phyloP scores from a whole-genome alignment of 2,888 invertebrate genomes.

The Venusia cambrica region DNA sequence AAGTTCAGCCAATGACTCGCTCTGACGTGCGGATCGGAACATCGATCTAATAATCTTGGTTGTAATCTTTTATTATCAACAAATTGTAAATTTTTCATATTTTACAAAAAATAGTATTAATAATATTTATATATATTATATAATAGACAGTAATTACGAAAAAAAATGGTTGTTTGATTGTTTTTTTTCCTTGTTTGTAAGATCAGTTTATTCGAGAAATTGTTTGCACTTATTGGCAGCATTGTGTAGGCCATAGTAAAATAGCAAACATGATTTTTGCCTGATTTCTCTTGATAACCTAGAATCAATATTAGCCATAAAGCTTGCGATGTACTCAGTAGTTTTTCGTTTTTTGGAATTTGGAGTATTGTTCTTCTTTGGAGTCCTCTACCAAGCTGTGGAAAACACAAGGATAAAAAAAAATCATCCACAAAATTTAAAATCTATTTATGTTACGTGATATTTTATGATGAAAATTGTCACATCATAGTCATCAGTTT shows the following conservation, averaged over 20 bases:
- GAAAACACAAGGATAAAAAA: too few relatives aligned
- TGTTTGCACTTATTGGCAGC: slow-evolving; percentile 13
- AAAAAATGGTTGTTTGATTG: not conserved
- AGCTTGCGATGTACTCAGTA: slow-evolving; percentile 30
- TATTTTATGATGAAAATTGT: too few relatives aligned
- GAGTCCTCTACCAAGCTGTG: too few relatives aligned
- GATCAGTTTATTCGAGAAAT: slow-evolving; percentile 9
- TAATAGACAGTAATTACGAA: not conserved
- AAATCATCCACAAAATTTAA: too few relatives aligned
- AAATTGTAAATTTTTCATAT: too few relatives aligned
- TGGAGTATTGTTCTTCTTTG: not conserved
- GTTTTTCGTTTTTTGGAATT: not conserved
- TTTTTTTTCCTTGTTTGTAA: not conserved
- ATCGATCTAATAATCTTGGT: slow-evolving; percentile 25
- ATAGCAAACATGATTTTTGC: slow-evolving; percentile 30
- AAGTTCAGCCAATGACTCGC: slow-evolving; percentile 43
- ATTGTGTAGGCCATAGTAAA: slow-evolving; percentile 25
- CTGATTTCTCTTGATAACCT: slow-evolving; percentile 45
- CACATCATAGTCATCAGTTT: too few relatives aligned
- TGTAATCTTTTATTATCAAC: slow-evolving; percentile 14
- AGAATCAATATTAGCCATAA: slow-evolving; percentile 43
- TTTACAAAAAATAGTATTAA: too few relatives aligned
- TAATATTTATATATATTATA: too few relatives aligned
- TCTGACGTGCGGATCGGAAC: slow-evolving; percentile 16
- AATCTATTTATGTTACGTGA: too few relatives aligned